Base-by-base conservation (phyloP, 2,888 invertebrate species). In the Cylindroiulus punctatus region DNA sequence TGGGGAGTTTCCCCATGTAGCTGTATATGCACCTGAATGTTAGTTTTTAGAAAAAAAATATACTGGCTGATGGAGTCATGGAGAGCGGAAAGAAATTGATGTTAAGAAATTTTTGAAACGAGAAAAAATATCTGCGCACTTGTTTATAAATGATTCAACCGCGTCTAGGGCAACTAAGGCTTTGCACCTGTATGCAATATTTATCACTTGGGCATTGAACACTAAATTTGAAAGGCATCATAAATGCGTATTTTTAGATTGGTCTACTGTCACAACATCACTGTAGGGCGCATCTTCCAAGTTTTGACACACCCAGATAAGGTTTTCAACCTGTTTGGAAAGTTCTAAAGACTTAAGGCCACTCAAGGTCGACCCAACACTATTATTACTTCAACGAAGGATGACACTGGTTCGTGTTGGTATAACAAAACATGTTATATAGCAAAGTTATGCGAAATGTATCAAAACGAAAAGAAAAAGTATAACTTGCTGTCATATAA, bases 341-440 rank as follows among this genome's bases (percentile, higher is more conserved):
- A 14, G 30, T 30, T 30, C 7, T 76, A 30, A 76, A 30, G 10
- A 26, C 30, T 30, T 30, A 14, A 14, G 30, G 14, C 17, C 32
- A 76, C 76, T 76, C 17, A 76, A 76, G 76, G 14, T 26, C 30
- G 30, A 76, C 76, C 76, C 76, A 30, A 65, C 76, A 76, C 76
- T 30, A 76, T 76, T 17, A 76, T 76, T 12, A 14, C 30, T 14
- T 76, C 32, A n/a, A n/a, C n/a, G 1, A 30, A 76, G 26, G 76
- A 76, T 76, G 76, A 17, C 30, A n/a, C 52, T 14, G 44, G 36
- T 36, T 36, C 36, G 36, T 36, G 36, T 36, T 36, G 36, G 36
- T 57, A n/a, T n/a, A n/a, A n/a, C n/a, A n/a, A n/a, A n/a, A n/a
- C n/a, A n/a, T n/a, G n/a, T n/a, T n/a, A n/a, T n/a, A n/a, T n/a